Conservation (phyloP, 1,140 invertebrate species). For the Hirudo medicinalis region DNA sequence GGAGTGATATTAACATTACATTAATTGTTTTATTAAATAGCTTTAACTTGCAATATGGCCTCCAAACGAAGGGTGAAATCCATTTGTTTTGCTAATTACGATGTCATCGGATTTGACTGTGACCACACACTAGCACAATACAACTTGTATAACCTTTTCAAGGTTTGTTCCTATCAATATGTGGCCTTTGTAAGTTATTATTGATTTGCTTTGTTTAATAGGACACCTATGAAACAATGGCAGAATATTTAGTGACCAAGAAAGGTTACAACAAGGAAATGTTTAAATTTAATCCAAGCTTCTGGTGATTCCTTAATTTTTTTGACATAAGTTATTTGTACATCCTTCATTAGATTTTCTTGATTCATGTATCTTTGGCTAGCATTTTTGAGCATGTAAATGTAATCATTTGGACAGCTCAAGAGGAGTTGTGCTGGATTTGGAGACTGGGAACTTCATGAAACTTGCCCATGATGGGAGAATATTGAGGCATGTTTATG, state of each 20-base stretch:
- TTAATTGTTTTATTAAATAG: too few species aligned
- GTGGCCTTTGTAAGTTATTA: not conserved
- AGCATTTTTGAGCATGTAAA: not conserved
- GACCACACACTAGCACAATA: conserved; percentile 5
- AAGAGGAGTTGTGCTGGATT: not conserved
- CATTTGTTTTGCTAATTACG: conserved; percentile 1
- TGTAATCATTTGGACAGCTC: not conserved
- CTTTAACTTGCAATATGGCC: too few species aligned
- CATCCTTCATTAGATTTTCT: not conserved
- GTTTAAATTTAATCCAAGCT: conserved; percentile 8
- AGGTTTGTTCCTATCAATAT: not conserved
- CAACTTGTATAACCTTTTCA: conserved; percentile 10
- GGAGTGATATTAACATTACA: too few species aligned
- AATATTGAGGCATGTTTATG: not conserved
- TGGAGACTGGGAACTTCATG: conserved; percentile 3
- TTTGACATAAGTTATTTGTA: not conserved
- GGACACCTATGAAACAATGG: conserved; percentile 4
- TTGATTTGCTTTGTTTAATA: not conserved
- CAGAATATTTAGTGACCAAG: conserved; percentile 3
- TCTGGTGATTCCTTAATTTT: not conserved
- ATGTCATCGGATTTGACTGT: conserved; percentile 5
- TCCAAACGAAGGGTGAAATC: too few species aligned
- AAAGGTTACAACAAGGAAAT: conserved; percentile 7
- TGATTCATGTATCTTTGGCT: not conserved
- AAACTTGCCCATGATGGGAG: not conserved